Evolutionary conservation across 2,113 vertebrate species (phyloP).

Genomic region (Mungos mungo): DNA sequence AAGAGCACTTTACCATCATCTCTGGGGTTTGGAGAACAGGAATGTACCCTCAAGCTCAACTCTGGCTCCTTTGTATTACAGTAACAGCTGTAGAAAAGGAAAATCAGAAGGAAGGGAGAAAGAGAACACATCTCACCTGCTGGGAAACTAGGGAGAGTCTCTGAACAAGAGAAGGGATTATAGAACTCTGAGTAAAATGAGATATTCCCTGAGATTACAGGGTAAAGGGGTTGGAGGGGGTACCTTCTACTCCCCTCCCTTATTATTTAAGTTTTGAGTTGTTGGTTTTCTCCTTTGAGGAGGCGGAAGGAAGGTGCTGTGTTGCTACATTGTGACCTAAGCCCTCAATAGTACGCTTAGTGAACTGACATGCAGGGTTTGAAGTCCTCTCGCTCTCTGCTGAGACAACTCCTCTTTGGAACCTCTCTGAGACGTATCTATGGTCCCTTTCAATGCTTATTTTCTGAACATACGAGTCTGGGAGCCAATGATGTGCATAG

Average conservation of each 20-base stretch:
- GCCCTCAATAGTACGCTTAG: neutral
- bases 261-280: neutral
- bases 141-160: neutral
- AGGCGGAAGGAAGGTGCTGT: neutral
- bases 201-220: neutral
- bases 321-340: neutral
- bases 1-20: neutral
- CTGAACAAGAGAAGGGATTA: neutral
- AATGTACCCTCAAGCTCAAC: slow-evolving; percentile 9
- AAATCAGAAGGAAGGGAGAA: neutral
- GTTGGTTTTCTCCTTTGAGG: neutral
- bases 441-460: neutral
- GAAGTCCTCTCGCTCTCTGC: neutral
- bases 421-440: neutral
- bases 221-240: neutral
- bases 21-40: neutral
- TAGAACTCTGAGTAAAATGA: slow-evolving; percentile 1
- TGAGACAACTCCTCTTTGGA: neutral
- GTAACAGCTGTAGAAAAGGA: slow-evolving; percentile 23
- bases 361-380: neutral
- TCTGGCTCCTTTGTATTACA: neutral
- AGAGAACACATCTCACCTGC: neutral
- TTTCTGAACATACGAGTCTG: neutral
- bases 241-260: neutral
- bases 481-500: neutral